A percentile compares a stretch with the other conserved stretches of the same genome.
Evolutionary conservation across 2,797 vertebrate genomes (phyloP).

Genomic region (Luscinia luscinia): DNA sequence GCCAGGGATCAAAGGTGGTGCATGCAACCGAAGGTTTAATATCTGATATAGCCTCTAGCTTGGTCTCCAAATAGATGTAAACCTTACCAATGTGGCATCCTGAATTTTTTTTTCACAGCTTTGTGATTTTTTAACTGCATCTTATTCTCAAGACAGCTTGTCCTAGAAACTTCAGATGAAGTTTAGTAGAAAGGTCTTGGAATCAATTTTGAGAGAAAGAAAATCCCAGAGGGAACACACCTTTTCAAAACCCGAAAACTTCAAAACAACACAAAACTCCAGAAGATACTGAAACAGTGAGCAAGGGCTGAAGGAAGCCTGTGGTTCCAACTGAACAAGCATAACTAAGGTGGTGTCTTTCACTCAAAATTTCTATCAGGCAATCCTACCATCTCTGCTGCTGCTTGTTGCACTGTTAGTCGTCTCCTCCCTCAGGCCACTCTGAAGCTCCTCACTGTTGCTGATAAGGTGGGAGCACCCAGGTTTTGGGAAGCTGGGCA

Average conservation of each 20-base stretch:
- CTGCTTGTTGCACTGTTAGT: neutral
- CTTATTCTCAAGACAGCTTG: slow-evolving; percentile 25
- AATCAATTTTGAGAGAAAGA: slow-evolving; percentile 38
- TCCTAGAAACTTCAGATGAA: slow-evolving; percentile 53
- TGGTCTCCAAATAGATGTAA: slow-evolving; percentile 24
- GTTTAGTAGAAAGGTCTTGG: slow-evolving; percentile 27
- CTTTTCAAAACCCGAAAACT: slow-evolving; percentile 2
- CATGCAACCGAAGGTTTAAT: slow-evolving; percentile 29
- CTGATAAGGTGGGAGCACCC: neutral
- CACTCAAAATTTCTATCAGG: neutral
- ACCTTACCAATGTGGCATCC: neutral
- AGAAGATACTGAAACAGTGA: neutral
- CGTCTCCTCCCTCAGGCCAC: neutral
- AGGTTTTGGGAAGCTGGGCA: neutral
- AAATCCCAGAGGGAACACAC: neutral
- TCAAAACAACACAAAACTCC: neutral
- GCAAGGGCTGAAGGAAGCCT: neutral
- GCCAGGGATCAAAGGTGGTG: neutral
- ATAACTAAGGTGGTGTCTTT: neutral
- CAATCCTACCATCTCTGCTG: neutral
- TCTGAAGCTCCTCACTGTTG: neutral
- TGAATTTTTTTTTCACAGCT: neutral
- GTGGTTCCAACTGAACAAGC: neutral
- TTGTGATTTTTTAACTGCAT: neutral
- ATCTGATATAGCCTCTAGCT: slow-evolving; percentile 33